Base-by-base conservation (phyloP, 2,797 vertebrate genomes). In the Centropyge bicolor region DNA sequence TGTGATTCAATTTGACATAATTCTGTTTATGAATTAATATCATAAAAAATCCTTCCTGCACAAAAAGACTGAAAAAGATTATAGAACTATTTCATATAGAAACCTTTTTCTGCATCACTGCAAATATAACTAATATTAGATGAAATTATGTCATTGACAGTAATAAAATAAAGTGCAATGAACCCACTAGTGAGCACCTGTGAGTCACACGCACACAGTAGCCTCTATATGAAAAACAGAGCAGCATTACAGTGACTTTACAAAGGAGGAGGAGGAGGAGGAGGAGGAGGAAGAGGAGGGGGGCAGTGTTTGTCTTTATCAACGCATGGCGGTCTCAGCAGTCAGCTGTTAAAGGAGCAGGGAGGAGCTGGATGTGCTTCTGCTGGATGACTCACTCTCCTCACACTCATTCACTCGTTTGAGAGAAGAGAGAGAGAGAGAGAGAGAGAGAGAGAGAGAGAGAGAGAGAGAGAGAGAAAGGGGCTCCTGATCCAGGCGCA, bases 311-410 rank as follows among this genome's bases (percentile, higher is more conserved):
- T 82, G 86, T 88, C 82, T 88, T 49, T 27, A 81, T 78, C 75
- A 84, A 81, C 84, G 81, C 88, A 89, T 82, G 89, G 88, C 83
- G 64, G 85, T 84, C 84, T 83, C 89, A 83, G 87, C 48, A 90
- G 89, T 93, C 93, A 93, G 92, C 91, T 94, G 92, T 90, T 88
- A n/a, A 82, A 46, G 27, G 46, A 45, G 76, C 82, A 83, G 85
- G 91, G 92, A 88, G 91, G 92, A 85, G 91, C 90, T 89, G 89
- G 66, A 69, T 86, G 51, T 87, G 83, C 40, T 70, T 82, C 87
- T 90, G 86, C 90, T 80, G 91, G 93, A 95, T 95, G 94, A 95
- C 88, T 95, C 94, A 95, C 91, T 92, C 90, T 71, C 70, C 77
- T 48, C 79, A 20, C 87, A 24, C 71, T 83, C 89, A 78, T 83